Evolutionary conservation across 2,888 invertebrate genomes (phyloP), one percentile per base, ranked within the genome.

Genomic region (Perizoma flavofasciatum): DNA sequence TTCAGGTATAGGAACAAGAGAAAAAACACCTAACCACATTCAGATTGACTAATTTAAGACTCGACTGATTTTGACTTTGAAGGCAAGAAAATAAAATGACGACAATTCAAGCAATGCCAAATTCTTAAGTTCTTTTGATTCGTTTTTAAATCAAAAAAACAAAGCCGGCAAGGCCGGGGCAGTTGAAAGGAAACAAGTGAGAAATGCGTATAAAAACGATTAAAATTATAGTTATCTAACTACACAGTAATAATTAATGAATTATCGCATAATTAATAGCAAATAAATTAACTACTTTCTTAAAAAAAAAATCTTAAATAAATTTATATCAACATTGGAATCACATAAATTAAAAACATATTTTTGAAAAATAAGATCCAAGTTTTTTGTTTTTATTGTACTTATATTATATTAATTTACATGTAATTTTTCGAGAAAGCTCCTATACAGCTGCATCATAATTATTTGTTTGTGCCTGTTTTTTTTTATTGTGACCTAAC

Each of bases 171-270:
- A 22, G 22, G 22, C 8, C 6, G 2, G 41, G 7, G 33, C 37
- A 52, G 9, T 44, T 1, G 22, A 35, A 11, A 47, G 52, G 45
- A 59, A 59, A 55, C 37, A 49, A 46, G 45, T 44, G 35, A 53
- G 45, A 65, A 66, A 64, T 60, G 59, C 65, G 62, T 55, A 63
- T 54, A 60, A 64, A 51, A 61, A 61, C 53, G 51, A 70, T 69
- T 71, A 57, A 56, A 52, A 65, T 75, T 74, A 74, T 66, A 62
- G 55, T 79, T 76, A 66, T 69, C 59, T 63, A 76, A 79, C 68
- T 51, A 55, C 55, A 58, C 59, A 54, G 67, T 67, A 69, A 22
- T 22, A 22, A 75, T 74, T 75, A 72, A 55, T 54, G 10, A 61
- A 57, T 65, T 59, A 63, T 52, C 49, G 53, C 60, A 67, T 50